Percentiles rank a stretch among this genome's conserved stretches.
phyloP scores from a whole-genome alignment of 2,888 invertebrate genomes.

The Apotomis turbidana region DNA sequence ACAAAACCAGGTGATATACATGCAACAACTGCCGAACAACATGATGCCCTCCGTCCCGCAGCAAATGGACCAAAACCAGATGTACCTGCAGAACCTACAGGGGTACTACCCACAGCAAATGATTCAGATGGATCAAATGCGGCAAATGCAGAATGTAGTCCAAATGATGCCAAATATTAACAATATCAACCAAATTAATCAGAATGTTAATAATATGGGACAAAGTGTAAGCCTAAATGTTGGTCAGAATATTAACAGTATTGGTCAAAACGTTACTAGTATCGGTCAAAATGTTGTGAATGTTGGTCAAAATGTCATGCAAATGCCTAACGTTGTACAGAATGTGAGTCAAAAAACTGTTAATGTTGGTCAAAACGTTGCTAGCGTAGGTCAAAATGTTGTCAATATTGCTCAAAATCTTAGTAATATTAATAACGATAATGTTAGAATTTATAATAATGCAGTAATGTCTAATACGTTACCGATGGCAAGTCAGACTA shows the following conservation, averaged over 20 bases:
- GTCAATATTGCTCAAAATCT: slow-evolving; percentile 31
- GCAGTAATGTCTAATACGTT: slow-evolving; percentile 41
- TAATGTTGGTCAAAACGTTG: too few species aligned
- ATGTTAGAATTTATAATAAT: slow-evolving; percentile 38
- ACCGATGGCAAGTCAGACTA: slow-evolving; percentile 35
- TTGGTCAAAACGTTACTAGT: slow-evolving; percentile 9
- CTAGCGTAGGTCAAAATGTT: not conserved
- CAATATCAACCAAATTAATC: slow-evolving; percentile 29
- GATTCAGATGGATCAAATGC: slow-evolving; percentile 56
- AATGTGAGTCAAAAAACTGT: slow-evolving; percentile 27
- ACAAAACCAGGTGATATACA: slow-evolving; percentile 70
- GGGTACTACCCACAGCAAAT: slow-evolving; percentile 58
- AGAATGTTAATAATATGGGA: slow-evolving; percentile 24
- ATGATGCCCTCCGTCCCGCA: slow-evolving; percentile 63
- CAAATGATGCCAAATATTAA: slow-evolving; percentile 45
- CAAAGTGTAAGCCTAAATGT: slow-evolving; percentile 16
- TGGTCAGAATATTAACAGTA: slow-evolving; percentile 10
- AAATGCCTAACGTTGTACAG: slow-evolving; percentile 29
- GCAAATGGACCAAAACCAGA: slow-evolving; percentile 67
- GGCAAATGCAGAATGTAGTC: slow-evolving; percentile 35
- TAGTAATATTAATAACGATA: not conserved
- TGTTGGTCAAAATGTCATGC: slow-evolving; percentile 54
- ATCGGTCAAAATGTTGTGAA: slow-evolving; percentile 43
- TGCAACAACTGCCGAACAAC: slow-evolving; percentile 70
- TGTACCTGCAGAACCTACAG: slow-evolving; percentile 63